A percentile compares a stretch with the other conserved stretches of the same genome.
Conservation (phyloP, 2,113 vertebrate species). For the Lethenteron reissneri region DNA sequence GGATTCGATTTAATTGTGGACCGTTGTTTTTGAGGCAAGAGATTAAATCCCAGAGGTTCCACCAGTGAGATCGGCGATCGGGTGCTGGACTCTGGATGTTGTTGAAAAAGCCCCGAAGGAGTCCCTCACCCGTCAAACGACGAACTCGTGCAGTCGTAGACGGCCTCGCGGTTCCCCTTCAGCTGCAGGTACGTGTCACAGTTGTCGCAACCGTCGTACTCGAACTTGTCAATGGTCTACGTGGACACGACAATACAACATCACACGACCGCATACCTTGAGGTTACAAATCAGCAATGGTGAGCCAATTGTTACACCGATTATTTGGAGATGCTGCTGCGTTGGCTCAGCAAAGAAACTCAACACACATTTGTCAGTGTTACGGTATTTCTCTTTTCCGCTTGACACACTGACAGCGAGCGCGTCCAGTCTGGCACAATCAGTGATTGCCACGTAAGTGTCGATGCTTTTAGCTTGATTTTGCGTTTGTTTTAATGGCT, state of each 20-base stretch:
- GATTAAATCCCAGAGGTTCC: no score
- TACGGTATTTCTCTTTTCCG: background rate
- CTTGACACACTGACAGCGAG: background rate
- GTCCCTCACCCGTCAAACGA: slow-evolving; percentile 72
- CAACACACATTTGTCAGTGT: background rate
- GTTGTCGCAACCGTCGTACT: slow-evolving; percentile 92
- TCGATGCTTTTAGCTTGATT: no score
- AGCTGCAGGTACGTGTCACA: slow-evolving; percentile 86
- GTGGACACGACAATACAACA: slow-evolving; percentile 3
- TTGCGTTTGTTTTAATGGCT: no score
- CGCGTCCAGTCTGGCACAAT: background rate
- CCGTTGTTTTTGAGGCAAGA: no score
- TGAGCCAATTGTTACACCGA: background rate
- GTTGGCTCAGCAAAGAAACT: background rate
- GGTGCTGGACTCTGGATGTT: no score
- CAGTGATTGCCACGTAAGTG: no score
- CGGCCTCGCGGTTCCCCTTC: slow-evolving; percentile 98
- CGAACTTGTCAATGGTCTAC: slow-evolving; percentile 92
- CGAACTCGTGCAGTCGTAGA: slow-evolving; percentile 94
- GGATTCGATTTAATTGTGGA: no score
- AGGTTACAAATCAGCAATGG: background rate
- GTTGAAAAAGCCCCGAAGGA: no score
- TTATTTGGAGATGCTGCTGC: background rate
- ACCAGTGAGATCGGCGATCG: no score
- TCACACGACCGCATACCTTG: background rate